Base-by-base conservation (phyloP, 2,888 invertebrate species). In the Ommatoiulus sabulosus region DNA sequence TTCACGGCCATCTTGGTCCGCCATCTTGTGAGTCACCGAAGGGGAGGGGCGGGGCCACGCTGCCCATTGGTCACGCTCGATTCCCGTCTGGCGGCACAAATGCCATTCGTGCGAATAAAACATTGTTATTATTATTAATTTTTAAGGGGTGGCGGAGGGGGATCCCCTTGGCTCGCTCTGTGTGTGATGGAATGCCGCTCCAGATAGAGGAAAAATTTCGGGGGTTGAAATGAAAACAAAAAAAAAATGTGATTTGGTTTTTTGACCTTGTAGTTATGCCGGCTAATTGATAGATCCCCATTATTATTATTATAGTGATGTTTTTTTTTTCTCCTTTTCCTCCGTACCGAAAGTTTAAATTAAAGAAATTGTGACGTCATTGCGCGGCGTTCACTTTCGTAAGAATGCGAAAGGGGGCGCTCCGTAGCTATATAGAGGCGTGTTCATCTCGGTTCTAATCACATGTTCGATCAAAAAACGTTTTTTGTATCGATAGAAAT, bases 211-310 rank as follows among this genome's bases (percentile, higher is more conserved):
- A 46, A 46, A 46, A 46, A 6, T 10, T 6, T 8, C 12, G 57
- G 57, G 10, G 46, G 52, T 12, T 3, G 52, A 52, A 52, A 52
- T 52, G 52, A 52, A 52, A 52, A 5, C 8, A 52, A 12, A 12
- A 12, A 52, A 52, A 52, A 52, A 52, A 52, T 52, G 52, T 2
- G 20, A 20, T 63, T 63, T 63, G 63, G 63, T 63, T 63, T n/a
- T 63, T 63, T 63, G 63, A 63, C 63, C 63, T 63, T 20, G 63
- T 20, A 63, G 63, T 15, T 5, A 20, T 63, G 63, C 63, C 20
- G 63, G 20, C 63, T 63, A 63, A 63, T 63, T 63, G 63, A 63
- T 63, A 63, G 63, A 63, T 63, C 63, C 63, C 63, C 63, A 63
- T 63, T 63, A 63, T 63, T 63, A 63, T 63, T 63, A 63, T 63